Evolutionary conservation across 2,888 invertebrate genomes (phyloP).

Genomic region (Leucophenga maculata): DNA sequence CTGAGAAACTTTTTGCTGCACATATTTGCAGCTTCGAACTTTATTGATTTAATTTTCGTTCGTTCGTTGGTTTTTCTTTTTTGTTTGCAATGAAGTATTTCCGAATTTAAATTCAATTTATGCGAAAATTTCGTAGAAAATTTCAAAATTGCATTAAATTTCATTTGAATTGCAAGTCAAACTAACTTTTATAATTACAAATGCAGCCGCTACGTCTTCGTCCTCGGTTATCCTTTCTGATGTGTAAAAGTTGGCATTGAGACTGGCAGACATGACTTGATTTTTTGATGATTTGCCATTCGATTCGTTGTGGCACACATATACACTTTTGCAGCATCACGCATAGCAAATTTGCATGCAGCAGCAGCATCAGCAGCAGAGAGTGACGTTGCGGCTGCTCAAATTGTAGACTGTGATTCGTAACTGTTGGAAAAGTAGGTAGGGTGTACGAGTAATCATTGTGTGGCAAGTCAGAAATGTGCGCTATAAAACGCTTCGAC

Average conservation of each 20-base stretch:
- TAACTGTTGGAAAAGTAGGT: too few relatives aligned
- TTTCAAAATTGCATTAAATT: slow-evolving; percentile 8
- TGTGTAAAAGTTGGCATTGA: not conserved
- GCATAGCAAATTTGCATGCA: slow-evolving; percentile 10
- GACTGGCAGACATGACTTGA: not conserved
- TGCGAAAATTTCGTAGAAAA: not conserved
- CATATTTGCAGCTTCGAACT: too few relatives aligned
- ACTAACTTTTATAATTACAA: slow-evolving; percentile 26
- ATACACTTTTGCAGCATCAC: not conserved
- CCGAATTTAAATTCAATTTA: slow-evolving; percentile 1
- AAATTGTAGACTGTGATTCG: not conserved
- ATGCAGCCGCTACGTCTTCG: not conserved
- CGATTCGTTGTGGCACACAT: slow-evolving; percentile 9
- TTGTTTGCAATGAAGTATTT: not conserved
- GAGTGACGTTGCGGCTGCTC: not conserved
- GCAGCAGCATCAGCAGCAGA: not conserved
- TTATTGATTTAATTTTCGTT: slow-evolving; percentile 9
- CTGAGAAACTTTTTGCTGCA: not conserved
- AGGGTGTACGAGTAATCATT: too few relatives aligned
- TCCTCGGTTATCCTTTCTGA: not conserved
- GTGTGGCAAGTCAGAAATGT: too few relatives aligned
- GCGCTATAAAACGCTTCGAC: too few relatives aligned
- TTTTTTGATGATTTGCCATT: slow-evolving; percentile 21
- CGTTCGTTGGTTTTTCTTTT: not conserved
- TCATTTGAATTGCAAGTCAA: slow-evolving; percentile 21